phyloP scores from a whole-genome alignment of 1,140 invertebrate species.

The Eumeta japonica region DNA sequence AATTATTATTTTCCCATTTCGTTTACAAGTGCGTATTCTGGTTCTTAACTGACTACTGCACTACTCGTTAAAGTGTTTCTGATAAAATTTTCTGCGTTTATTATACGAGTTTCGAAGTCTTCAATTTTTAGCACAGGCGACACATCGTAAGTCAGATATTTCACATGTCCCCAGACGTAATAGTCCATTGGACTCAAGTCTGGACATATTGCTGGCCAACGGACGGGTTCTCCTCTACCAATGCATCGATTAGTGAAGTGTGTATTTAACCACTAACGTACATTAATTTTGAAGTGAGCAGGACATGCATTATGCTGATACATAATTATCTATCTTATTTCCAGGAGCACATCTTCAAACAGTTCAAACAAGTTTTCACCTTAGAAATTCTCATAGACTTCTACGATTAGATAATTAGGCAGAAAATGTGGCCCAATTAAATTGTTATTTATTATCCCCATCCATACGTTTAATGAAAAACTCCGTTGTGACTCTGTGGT shows the following conservation, averaged over 20 bases:
- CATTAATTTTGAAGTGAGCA: slow-evolving; percentile 9
- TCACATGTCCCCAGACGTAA: no score
- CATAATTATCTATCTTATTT: slow-evolving; percentile 18
- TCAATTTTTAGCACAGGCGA: no score
- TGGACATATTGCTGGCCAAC: slow-evolving; percentile 17
- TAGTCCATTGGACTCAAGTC: slow-evolving; percentile 16
- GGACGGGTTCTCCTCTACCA: slow-evolving; percentile 11
- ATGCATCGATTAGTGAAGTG: slow-evolving; percentile 14
- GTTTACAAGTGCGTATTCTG: no score
- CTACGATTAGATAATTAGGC: slow-evolving; percentile 20
- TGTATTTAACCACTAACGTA: slow-evolving; percentile 6
- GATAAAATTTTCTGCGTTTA: no score
- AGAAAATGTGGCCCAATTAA: slow-evolving; percentile 34
- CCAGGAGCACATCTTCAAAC: slow-evolving; percentile 17
- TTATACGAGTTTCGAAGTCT: no score
- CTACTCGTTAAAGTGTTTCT: no score
- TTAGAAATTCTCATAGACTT: slow-evolving; percentile 24
- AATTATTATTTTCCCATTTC: no score
- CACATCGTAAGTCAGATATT: no score
- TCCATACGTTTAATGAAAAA: slow-evolving; percentile 35
- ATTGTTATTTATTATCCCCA: slow-evolving; percentile 25
- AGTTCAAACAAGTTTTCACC: slow-evolving; percentile 22
- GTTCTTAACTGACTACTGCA: no score
- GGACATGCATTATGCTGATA: slow-evolving; percentile 23
- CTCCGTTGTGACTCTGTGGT: slow-evolving; percentile 21